Base-by-base conservation (phyloP, 1,140 invertebrate genomes). In the Fragariocoptes setiger region DNA sequence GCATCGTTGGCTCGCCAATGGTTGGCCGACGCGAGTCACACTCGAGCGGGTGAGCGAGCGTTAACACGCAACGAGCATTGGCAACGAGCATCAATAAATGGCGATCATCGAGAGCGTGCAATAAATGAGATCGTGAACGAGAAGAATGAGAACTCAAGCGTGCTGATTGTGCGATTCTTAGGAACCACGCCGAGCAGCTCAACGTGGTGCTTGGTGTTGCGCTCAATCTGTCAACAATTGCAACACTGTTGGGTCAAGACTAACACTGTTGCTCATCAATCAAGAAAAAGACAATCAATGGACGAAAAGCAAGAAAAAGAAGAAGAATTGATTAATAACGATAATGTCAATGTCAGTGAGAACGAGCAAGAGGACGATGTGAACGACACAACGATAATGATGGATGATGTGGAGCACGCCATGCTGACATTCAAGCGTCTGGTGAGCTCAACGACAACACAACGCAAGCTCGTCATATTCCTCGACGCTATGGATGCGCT, bases 141-240 rank as follows among this genome's bases (percentile, higher is more conserved):
- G 25, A 8, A n/a, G 25, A 43, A 51, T 13, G 67, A 66, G 3
- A 69, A 71, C 47, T 79, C 85, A 3, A 70, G 88, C 3, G 72
- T 79, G 52, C n/a, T n/a, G n/a, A 69, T 92, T 42, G 69, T 94
- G 19, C 63, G 86, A 47, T 95, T 92, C 56, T 65, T 94, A 12
- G 88, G 88, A 14, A 97, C 88, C 4, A 92, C 85, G 5, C 86
- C 88, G 12, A 85, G 94, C 52, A 86, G 78, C 45, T 88, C 79
- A 45, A 79, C 80, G 35, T 65, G 94, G 20, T 79, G 80, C 2
- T 85, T 86, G 0, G 76, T 88, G 3, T 62, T 95, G 8, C 83
- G 83, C 42, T 90, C 80, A 38, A 76, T 94, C 46, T 92, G 85
- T 58, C 77, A 88, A 54, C 79, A 83, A 66, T 75, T 76, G 48